phyloP scores from a whole-genome alignment of 2,888 invertebrate genomes.

The Stramonita haemastoma region DNA sequence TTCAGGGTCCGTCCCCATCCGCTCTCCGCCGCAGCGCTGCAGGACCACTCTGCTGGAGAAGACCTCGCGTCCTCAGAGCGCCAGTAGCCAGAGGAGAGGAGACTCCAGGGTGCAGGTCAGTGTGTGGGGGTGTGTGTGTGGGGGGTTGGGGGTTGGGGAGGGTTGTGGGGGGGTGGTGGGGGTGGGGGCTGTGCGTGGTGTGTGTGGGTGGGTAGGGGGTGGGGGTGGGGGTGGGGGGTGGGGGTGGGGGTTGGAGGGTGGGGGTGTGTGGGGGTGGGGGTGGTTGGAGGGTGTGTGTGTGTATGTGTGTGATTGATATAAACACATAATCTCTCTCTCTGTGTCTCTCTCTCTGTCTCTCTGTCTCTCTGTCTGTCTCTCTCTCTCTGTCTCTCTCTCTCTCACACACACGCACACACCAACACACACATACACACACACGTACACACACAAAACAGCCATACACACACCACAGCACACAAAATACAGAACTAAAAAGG shows the following conservation, averaged over 20 bases:
- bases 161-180: neutral
- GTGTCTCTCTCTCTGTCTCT: too few species aligned
- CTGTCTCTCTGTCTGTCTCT: too few species aligned
- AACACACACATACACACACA: too few species aligned
- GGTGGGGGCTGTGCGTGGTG: neutral
- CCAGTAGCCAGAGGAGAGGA: constrained; percentile 33
- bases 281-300: neutral
- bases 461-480: too few species aligned
- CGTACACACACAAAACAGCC: too few species aligned
- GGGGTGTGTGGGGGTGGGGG: neutral
- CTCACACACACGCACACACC: too few species aligned
- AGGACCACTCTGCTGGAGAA: neutral
- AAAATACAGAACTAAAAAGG: too few species aligned
- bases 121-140: neutral
- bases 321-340: too few species aligned
- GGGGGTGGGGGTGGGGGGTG: neutral
- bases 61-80: neutral
- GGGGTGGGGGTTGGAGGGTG: neutral
- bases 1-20: constrained; percentile 29
- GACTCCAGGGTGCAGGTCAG: constrained; percentile 61
- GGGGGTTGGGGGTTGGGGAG: neutral
- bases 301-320: neutral
- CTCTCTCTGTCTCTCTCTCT: too few species aligned
- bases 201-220: neutral
- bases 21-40: neutral